Percentiles rank a stretch among this genome's conserved stretches.
phyloP scores from a whole-genome alignment of 1,140 invertebrate species.

The Rhyacophila brunnea region DNA sequence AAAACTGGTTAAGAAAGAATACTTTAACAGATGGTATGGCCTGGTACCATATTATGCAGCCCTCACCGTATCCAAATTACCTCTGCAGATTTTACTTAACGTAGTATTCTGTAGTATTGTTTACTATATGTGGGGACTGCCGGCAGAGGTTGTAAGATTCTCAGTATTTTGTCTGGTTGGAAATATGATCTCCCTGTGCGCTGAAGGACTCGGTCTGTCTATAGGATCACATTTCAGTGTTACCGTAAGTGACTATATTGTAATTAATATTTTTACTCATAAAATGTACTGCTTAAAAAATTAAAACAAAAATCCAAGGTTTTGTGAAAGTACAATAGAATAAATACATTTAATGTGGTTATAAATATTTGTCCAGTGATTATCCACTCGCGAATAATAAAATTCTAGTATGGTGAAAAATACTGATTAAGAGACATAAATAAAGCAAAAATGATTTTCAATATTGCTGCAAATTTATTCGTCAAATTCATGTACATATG shows the following conservation, averaged over 20 bases:
- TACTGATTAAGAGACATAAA: too few species aligned
- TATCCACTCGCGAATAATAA: too few species aligned
- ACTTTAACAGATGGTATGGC: slow-evolving; percentile 83
- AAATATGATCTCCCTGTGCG: slow-evolving; percentile 57
- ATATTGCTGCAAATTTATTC: too few species aligned
- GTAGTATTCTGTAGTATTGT: slow-evolving; percentile 58
- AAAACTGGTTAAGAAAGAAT: slow-evolving; percentile 75
- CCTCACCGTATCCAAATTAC: slow-evolving; percentile 67
- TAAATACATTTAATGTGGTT: too few species aligned
- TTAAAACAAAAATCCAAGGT: too few species aligned
- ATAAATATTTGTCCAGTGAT: too few species aligned
- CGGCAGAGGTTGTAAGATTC: slow-evolving; percentile 53
- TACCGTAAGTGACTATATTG: slow-evolving; percentile 57
- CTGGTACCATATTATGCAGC: slow-evolving; percentile 77
- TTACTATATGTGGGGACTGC: slow-evolving; percentile 62
- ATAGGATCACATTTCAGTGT: slow-evolving; percentile 66
- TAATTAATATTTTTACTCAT: too few species aligned
- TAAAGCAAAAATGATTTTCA: too few species aligned
- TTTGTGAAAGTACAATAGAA: too few species aligned
- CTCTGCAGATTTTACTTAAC: slow-evolving; percentile 57
- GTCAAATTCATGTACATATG: too few species aligned
- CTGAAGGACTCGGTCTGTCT: slow-evolving; percentile 62
- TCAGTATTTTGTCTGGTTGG: slow-evolving; percentile 57
- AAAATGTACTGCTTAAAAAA: too few species aligned
- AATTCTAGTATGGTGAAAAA: too few species aligned